These are phyloP conservation scores for Callithrix jacchus DNA, from an alignment of 2,113 vertebrate species.

Conservation along the genomic window DNA sequence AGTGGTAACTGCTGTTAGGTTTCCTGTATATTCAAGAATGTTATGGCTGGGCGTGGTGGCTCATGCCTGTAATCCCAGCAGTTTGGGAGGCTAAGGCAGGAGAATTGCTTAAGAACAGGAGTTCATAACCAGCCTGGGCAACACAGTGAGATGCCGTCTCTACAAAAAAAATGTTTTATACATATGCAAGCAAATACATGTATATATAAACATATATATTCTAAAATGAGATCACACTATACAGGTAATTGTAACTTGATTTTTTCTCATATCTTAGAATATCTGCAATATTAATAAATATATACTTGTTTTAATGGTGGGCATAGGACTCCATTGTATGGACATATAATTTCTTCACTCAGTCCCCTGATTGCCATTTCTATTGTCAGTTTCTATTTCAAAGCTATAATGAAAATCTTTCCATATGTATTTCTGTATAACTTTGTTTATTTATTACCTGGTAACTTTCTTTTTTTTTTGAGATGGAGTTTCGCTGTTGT, in stretches of 20 bases:
- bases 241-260: slow-evolving; percentile 3
- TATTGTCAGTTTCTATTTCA: slow-evolving; percentile 43
- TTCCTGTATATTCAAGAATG: background rate
- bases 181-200: background rate
- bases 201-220: background rate
- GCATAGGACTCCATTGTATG: background rate
- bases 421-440: background rate
- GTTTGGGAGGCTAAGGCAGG: background rate
- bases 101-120: background rate
- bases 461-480: too few relatives aligned
- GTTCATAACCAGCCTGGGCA: too few relatives aligned
- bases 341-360: slow-evolving; percentile 20
- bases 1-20: background rate
- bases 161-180: background rate
- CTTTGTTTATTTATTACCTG: background rate
- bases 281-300: background rate
- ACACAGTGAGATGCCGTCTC: too few relatives aligned
- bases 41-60: background rate
- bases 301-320: background rate
- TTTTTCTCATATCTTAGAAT: slow-evolving; percentile 13
- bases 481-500: too few relatives aligned
- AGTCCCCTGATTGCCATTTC: background rate
- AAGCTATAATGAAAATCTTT: slow-evolving; percentile 11
- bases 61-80: background rate
- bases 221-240: background rate